Percentiles rank a stretch among this genome's conserved stretches.
Conservation (phyloP, 2,797 vertebrate genomes). For the Apogon talboti region DNA sequence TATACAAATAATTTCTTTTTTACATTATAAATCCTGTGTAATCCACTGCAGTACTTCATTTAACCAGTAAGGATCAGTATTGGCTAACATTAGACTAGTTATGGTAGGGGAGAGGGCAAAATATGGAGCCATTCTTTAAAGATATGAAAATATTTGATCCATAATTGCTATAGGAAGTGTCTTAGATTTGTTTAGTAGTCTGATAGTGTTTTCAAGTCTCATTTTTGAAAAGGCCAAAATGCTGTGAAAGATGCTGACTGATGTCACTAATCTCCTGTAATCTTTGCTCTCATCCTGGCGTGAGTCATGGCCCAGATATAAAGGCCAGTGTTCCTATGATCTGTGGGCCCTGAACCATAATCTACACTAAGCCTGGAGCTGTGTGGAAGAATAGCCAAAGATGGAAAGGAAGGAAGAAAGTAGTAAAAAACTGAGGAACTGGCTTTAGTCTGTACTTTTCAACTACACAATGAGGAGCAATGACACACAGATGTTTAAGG, state of each 20-base stretch:
- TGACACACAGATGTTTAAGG: not conserved
- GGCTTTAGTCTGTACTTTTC: slow-evolving; percentile 7
- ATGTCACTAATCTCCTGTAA: slow-evolving; percentile 55
- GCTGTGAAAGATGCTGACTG: slow-evolving; percentile 23
- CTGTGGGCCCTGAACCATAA: slow-evolving; percentile 10
- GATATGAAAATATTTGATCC: not conserved
- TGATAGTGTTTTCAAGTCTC: not conserved
- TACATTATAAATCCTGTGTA: too few species aligned
- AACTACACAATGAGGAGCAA: not conserved
- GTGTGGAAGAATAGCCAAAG: slow-evolving; percentile 24
- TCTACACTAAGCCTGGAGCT: slow-evolving; percentile 23
- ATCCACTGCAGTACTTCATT: slow-evolving; percentile 41
- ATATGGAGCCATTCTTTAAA: slow-evolving; percentile 14
- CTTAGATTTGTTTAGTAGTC: not conserved
- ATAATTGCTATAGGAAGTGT: not conserved
- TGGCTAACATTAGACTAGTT: slow-evolving; percentile 28
- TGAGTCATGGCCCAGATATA: slow-evolving; percentile 35
- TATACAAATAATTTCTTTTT: too few species aligned
- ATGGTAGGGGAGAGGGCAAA: not conserved
- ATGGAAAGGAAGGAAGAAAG: slow-evolving; percentile 15
- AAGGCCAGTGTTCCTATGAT: slow-evolving; percentile 39
- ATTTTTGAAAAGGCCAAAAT: slow-evolving; percentile 17
- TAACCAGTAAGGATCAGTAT: slow-evolving; percentile 63
- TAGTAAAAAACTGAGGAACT: not conserved
- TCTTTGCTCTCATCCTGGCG: slow-evolving; percentile 42